Evolutionary conservation across 2,797 vertebrate species (phyloP).

Genomic region (Chrosomus eos): DNA sequence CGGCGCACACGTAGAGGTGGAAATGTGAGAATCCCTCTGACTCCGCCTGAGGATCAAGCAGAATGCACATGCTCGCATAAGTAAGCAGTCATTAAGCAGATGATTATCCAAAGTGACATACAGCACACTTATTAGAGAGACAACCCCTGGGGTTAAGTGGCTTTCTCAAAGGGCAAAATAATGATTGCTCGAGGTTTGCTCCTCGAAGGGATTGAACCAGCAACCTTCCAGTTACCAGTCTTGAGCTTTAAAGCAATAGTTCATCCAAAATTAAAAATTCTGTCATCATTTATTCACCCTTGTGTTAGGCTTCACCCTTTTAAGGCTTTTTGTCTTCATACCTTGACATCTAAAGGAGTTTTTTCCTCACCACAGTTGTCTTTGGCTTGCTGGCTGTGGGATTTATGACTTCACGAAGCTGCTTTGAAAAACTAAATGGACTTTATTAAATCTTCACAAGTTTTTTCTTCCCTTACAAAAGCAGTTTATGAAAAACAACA

Average conservation of each 20-base stretch:
- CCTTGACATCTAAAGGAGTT: not conserved
- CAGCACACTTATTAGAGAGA: slow-evolving; percentile 28
- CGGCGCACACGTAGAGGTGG: slow-evolving; percentile 97
- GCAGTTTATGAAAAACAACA: slow-evolving; percentile 2
- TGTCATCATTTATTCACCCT: not conserved
- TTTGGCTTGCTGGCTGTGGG: not conserved
- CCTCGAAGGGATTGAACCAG: not conserved
- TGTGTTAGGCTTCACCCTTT: not conserved
- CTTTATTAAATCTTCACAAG: not conserved
- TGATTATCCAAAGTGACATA: slow-evolving; percentile 29
- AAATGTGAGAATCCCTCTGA: slow-evolving; percentile 97
- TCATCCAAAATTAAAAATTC: not conserved
- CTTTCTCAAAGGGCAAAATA: slow-evolving; percentile 29
- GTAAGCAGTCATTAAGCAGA: slow-evolving; percentile 25
- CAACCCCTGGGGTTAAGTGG: slow-evolving; percentile 14
- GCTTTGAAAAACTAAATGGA: not conserved
- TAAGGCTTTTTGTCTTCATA: not conserved
- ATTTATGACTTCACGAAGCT: not conserved
- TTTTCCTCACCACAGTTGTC: not conserved
- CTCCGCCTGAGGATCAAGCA: slow-evolving; percentile 83
- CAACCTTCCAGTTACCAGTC: slow-evolving; percentile 11
- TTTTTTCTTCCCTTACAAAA: not conserved
- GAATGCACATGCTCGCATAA: slow-evolving; percentile 5
- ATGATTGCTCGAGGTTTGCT: not conserved
- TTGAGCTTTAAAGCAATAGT: not conserved